Conservation (phyloP, 2,888 invertebrate genomes). For the Pheosia tremula region DNA sequence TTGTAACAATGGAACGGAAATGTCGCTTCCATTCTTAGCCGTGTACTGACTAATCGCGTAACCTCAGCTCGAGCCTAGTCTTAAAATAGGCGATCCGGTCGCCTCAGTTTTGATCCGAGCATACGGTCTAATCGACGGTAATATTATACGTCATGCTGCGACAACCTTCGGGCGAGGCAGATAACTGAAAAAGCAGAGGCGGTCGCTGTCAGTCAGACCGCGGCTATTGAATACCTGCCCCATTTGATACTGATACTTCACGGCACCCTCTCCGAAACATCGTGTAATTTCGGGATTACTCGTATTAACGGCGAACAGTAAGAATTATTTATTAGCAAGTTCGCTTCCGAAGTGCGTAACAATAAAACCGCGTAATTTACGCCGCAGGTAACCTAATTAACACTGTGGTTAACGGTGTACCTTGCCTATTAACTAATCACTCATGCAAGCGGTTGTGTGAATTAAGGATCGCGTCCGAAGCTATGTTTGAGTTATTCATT, state of each 20-base stretch:
- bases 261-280: constrained; percentile 29
- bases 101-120: too few relatives aligned
- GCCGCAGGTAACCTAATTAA: constrained; percentile 32
- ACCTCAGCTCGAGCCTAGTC: too few relatives aligned
- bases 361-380: constrained; percentile 45
- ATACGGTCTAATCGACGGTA: too few relatives aligned
- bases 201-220: constrained; percentile 9
- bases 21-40: constrained; percentile 57
- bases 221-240: constrained; percentile 46
- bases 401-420: constrained; percentile 18
- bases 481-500: background rate
- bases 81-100: too few relatives aligned
- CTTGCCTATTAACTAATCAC: constrained; percentile 10
- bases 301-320: constrained; percentile 42
- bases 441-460: background rate
- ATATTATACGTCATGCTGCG: too few relatives aligned
- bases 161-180: too few relatives aligned
- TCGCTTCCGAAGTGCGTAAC: constrained; percentile 42
- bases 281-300: constrained; percentile 37
- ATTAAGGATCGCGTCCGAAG: background rate
- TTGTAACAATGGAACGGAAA: constrained; percentile 67
- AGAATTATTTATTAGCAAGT: constrained; percentile 44
- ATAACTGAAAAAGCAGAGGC: too few relatives aligned
- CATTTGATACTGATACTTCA: constrained; percentile 38
- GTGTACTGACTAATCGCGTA: too few relatives aligned